Conservation (phyloP, 2,113 vertebrate species). For the Regulus satrapa region DNA sequence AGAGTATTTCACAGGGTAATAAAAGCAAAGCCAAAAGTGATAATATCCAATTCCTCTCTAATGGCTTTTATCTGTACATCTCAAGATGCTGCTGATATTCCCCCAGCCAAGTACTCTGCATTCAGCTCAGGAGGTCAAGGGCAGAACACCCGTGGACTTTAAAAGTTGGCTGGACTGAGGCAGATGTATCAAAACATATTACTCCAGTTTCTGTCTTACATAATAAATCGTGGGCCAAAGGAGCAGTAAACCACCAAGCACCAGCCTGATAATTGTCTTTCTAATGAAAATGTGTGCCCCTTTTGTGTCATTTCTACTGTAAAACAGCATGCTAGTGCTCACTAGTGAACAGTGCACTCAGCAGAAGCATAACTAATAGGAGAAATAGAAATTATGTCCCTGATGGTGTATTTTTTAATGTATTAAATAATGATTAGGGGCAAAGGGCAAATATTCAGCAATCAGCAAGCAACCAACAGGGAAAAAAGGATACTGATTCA, state of each 20-base stretch:
- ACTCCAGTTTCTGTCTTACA: not conserved
- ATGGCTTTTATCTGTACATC: not conserved
- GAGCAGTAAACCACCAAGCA: constrained; percentile 45
- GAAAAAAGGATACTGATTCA: not conserved
- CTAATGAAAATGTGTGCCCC: constrained; percentile 56
- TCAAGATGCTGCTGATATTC: not conserved
- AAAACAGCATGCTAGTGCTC: constrained; percentile 47
- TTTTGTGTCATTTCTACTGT: constrained; percentile 41
- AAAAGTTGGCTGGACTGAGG: not conserved
- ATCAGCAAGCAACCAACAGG: not conserved
- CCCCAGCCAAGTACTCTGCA: not conserved
- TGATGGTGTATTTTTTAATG: constrained; percentile 24
- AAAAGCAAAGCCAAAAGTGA: not conserved
- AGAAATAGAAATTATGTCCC: constrained; percentile 42
- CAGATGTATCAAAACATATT: constrained; percentile 30
- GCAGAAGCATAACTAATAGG: constrained; percentile 49
- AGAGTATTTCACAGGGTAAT: not conserved
- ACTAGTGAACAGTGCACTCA: constrained; percentile 36
- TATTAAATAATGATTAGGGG: constrained; percentile 47
- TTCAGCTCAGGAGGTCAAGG: constrained; percentile 22
- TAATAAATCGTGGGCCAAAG: constrained; percentile 45
- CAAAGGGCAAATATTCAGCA: constrained; percentile 52
- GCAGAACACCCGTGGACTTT: not conserved
- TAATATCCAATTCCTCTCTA: not conserved
- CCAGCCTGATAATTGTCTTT: constrained; percentile 51